Conservation (phyloP, 2,797 vertebrate species). For the Rachycentron canadum region DNA sequence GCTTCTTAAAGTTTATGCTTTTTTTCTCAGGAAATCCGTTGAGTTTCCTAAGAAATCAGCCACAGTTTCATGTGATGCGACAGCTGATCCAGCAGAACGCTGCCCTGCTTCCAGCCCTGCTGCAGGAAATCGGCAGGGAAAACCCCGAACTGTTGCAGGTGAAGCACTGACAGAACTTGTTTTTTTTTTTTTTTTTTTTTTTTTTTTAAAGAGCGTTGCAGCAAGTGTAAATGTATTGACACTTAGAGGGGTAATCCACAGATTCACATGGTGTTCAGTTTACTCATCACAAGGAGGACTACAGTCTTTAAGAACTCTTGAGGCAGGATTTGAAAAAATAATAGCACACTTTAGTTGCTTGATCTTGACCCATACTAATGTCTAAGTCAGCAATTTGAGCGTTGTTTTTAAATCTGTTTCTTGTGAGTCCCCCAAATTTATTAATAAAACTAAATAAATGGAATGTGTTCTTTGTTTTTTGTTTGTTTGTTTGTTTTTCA, state of each 20-base stretch:
- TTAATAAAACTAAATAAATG: not conserved
- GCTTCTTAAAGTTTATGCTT: not conserved
- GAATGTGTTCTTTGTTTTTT: not conserved
- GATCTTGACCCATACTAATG: not conserved
- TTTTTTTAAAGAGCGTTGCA: not conserved
- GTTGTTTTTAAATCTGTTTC: not conserved
- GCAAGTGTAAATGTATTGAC: not conserved
- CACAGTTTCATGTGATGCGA: constrained; percentile 97
- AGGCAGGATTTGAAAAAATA: not conserved
- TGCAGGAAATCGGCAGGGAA: constrained; percentile 96
- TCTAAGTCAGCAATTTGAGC: not conserved
- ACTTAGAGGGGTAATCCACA: not conserved
- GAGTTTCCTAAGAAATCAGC: constrained; percentile 95
- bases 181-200: too few relatives aligned
- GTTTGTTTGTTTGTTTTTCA: not conserved
- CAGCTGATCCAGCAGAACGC: constrained; percentile 98
- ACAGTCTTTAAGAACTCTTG: not conserved
- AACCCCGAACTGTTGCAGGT: constrained; percentile 97
- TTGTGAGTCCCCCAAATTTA: not conserved
- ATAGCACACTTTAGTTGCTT: not conserved
- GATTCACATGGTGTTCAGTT: not conserved
- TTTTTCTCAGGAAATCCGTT: constrained; percentile 90
- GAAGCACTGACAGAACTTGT: not conserved
- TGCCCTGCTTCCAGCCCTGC: constrained; percentile 91
- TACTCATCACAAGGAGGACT: not conserved